phyloP scores from a whole-genome alignment of 92 coral and sea anemone genomes.

The Palythoa heliodiscus region DNA sequence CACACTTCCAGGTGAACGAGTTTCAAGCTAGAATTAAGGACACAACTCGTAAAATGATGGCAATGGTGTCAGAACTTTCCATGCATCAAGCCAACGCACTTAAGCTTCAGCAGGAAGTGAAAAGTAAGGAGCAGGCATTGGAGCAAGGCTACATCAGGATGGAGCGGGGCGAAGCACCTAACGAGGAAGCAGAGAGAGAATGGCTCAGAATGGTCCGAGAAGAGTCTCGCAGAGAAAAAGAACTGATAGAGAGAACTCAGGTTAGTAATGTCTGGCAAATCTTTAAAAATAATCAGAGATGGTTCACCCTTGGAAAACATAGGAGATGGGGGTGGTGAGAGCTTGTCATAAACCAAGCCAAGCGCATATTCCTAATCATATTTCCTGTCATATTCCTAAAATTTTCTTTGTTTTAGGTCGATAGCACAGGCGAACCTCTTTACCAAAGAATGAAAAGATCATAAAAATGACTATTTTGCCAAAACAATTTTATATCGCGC shows the following conservation, averaged over 20 bases:
- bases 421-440: no score
- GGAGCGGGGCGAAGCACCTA: constrained; percentile 98
- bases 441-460: no score
- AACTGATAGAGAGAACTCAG: constrained; percentile 62
- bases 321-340: no score
- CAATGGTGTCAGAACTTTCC: constrained; percentile 95
- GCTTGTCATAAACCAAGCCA: no score
- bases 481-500: no score
- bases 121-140: constrained; percentile 74
- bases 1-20: constrained; percentile 76
- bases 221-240: constrained; percentile 69
- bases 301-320: no score
- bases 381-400: no score
- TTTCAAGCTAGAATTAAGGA: constrained; percentile 98
- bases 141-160: constrained; percentile 94
- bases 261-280: constrained; percentile 27
- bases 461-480: no score
- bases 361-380: no score
- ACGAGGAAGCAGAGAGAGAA: constrained; percentile 89
- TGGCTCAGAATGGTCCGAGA: constrained; percentile 93
- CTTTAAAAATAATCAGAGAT: no score
- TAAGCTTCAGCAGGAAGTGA: constrained; percentile 92
- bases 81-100: constrained; percentile 97
- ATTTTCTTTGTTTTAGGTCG: no score
- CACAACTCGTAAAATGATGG: constrained; percentile 99